Evolutionary conservation across 2,113 vertebrate species (phyloP).

Genomic region (Nicator chloris): DNA sequence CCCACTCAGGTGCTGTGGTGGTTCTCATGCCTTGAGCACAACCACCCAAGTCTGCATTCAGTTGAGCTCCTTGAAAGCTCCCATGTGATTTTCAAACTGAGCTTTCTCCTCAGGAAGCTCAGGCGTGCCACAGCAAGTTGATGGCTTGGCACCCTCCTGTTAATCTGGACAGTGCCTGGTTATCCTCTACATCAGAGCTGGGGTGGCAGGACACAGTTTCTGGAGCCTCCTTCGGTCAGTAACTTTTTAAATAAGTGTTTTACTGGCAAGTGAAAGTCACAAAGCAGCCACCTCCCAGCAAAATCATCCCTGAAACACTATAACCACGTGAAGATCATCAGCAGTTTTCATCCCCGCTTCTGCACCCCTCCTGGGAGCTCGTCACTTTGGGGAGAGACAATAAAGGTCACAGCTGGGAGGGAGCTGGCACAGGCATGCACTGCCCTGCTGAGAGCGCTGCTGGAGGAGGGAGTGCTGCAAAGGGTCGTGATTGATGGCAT

Average conservation of each 20-base stretch:
- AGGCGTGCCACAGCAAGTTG: too few relatives aligned
- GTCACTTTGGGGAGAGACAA: not conserved
- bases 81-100: not conserved
- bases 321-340: not conserved
- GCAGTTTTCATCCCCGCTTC: not conserved
- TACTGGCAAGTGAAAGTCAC: not conserved
- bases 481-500: not conserved
- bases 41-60: not conserved
- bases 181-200: not conserved
- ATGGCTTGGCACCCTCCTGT: not conserved
- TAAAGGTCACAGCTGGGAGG: not conserved
- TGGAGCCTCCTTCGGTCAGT: not conserved
- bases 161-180: not conserved
- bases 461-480: accelerated
- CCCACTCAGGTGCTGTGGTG: accelerated
- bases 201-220: not conserved
- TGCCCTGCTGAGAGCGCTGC: not conserved
- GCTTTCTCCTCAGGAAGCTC: not conserved
- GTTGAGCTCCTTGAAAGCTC: not conserved
- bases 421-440: not conserved
- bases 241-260: not conserved
- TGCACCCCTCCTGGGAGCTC: not conserved
- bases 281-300: not conserved
- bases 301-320: not conserved
- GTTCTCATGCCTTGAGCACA: accelerated